Conservation (phyloP, 2,888 invertebrate genomes). For the Oligia strigilis region DNA sequence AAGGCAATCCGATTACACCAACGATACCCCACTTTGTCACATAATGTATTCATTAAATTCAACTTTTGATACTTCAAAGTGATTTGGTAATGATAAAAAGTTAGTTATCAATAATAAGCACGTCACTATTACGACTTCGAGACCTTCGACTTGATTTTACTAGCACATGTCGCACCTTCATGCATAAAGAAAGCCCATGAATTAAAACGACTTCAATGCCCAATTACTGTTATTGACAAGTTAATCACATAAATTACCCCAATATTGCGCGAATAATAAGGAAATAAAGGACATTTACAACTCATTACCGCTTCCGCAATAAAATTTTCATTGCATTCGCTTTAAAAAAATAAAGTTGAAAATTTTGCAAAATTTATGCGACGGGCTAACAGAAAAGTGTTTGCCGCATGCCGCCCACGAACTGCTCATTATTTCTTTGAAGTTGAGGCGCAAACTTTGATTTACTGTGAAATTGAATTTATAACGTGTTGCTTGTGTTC, state of each 20-base stretch:
- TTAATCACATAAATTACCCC: not conserved
- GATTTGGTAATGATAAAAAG: constrained; percentile 35
- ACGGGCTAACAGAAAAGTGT: constrained; percentile 63
- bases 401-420: constrained; percentile 68
- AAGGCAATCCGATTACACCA: constrained; percentile 82
- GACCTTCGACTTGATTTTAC: constrained; percentile 10
- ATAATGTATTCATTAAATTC: constrained; percentile 66
- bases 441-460: constrained; percentile 69
- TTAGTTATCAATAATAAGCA: constrained; percentile 41
- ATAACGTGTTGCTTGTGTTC: constrained; percentile 22
- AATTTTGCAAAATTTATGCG: constrained; percentile 47
- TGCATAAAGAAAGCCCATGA: not conserved
- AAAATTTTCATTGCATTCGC: constrained; percentile 17
- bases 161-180: not conserved
- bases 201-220: not conserved
- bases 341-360: constrained; percentile 12
- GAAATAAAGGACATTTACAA: constrained; percentile 29
- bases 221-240: constrained; percentile 18
- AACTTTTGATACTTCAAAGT: constrained; percentile 53
- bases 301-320: constrained; percentile 33
- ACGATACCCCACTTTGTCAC: constrained; percentile 73
- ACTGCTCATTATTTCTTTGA: constrained; percentile 74
- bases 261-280: not conserved
- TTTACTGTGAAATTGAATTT: constrained; percentile 56
- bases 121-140: constrained; percentile 37